phyloP scores from a whole-genome alignment of 2,113 vertebrate genomes.

The Reinhardtius hippoglossoides region DNA sequence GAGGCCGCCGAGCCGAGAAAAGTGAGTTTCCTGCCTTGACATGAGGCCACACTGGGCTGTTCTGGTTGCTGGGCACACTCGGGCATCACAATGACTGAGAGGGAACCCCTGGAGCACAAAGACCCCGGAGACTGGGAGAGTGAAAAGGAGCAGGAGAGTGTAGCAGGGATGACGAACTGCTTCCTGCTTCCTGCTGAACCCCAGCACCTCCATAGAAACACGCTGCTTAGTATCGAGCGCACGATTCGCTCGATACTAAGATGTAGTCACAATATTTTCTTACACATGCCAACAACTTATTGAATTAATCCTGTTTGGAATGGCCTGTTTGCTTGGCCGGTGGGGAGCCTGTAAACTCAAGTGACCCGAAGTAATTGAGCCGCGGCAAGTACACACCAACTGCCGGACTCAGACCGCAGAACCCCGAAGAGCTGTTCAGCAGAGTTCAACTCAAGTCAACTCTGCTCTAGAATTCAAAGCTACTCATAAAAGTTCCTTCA shows the following conservation, averaged over 20 bases:
- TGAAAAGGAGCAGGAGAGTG: constrained; percentile 13
- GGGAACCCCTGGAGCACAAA: constrained; percentile 54
- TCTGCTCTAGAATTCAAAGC: too few species aligned
- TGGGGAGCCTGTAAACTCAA: too few species aligned
- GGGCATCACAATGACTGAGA: constrained; percentile 40
- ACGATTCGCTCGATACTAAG: not conserved
- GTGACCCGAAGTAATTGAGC: too few species aligned
- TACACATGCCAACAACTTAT: too few species aligned
- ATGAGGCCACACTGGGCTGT: constrained; percentile 27
- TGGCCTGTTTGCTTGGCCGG: too few species aligned
- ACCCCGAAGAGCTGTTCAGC: too few species aligned
- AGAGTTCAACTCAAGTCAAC: too few species aligned
- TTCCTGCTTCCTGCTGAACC: constrained; percentile 51
- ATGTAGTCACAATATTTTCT: too few species aligned
- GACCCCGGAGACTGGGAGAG: not conserved
- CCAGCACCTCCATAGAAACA: constrained; percentile 43
- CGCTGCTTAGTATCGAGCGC: constrained; percentile 15
- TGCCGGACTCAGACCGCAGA: too few species aligned
- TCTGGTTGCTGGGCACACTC: constrained; percentile 40
- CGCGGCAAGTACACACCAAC: too few species aligned
- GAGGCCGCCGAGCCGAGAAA: constrained; percentile 13
- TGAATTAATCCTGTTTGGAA: too few species aligned
- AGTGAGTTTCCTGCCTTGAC: constrained; percentile 37
- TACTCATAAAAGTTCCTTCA: too few species aligned
- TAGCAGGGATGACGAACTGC: constrained; percentile 8